Evolutionary conservation across 2,797 vertebrate genomes (phyloP), one percentile per base, ranked within the genome.

Genomic region (Odontamblyopus lacepedii): DNA sequence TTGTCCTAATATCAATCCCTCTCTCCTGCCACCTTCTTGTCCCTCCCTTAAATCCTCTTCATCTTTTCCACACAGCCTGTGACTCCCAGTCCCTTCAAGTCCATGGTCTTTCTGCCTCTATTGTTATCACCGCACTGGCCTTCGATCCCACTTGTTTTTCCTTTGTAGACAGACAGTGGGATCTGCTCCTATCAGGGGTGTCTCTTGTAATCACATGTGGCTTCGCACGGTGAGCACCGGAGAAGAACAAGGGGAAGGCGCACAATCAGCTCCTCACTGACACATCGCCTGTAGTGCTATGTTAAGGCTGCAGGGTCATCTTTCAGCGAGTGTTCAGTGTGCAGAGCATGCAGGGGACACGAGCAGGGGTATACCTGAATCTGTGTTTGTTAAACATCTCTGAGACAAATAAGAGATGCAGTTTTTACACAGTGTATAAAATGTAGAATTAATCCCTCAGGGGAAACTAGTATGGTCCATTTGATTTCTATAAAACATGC

Each of bases 221-320:
- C 65, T 77, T 78, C 77, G 69, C 78, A 80, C 72, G 53, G 79
- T 2, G 23, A 69, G 44, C 65, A n/a, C 32, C 57, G 57, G 67
- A 66, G 70, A 67, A 73, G 57, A 82, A 73, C 67, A 69, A 51
- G 48, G 51, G 66, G 23, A 71, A 71, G 75, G 38, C 69, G 84
- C 79, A 81, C 74, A 76, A 82, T 85, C 78, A 70, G 18, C 71
- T 27, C 16, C 57, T 76, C 76, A 66, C 70, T 9, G 64, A 79
- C 78, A 80, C 72, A 8, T 73, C 67, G 70, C 74, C 74, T 87
- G 85, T 70, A 68, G 74, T 78, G 83, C 80, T 72, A 72, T 27
- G 53, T 68, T 79, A 76, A 87, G 77, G 85, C 82, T 75, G 79
- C 70, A 30, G 75, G 85, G 85, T 84, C 81, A 80, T 76, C 73